Evolutionary conservation across 2,888 invertebrate genomes (phyloP).

Genomic region (Didymodactylos carnosus): DNA sequence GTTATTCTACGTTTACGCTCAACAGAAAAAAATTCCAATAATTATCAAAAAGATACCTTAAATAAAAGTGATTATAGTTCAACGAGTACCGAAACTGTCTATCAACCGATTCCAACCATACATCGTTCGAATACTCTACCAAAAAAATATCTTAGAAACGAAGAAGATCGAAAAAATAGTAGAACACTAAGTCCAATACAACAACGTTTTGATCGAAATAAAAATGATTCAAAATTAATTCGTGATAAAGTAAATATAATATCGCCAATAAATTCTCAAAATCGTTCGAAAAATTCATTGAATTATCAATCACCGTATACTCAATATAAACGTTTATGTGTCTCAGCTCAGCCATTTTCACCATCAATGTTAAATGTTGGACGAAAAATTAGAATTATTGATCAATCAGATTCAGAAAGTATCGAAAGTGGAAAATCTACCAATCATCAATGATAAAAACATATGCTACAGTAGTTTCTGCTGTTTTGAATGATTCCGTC

Average conservation of each 20-base stretch:
- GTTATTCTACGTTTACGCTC: neutral
- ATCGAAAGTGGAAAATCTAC: too few relatives aligned
- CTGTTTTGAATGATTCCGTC: too few relatives aligned
- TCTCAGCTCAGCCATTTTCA: neutral
- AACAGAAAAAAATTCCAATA: neutral
- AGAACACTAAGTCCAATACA: neutral
- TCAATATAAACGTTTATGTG: too few relatives aligned
- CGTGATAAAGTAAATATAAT: too few relatives aligned
- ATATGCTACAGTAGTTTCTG: too few relatives aligned
- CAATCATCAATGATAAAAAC: too few relatives aligned
- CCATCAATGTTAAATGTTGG: neutral
- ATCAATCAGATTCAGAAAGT: constrained; percentile 8
- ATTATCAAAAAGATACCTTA: neutral
- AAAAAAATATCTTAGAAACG: too few relatives aligned
- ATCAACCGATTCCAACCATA: neutral
- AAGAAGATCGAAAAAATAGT: neutral
- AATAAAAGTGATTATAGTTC: neutral
- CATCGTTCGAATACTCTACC: neutral
- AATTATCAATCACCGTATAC: too few relatives aligned
- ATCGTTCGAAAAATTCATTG: too few relatives aligned
- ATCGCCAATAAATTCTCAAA: too few relatives aligned
- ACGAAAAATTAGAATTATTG: neutral
- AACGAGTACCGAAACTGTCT: neutral
- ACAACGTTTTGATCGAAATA: neutral
- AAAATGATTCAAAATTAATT: too few relatives aligned